Base-by-base conservation (phyloP, 1,140 invertebrate species). In the Gonatopus flavifemur region DNA sequence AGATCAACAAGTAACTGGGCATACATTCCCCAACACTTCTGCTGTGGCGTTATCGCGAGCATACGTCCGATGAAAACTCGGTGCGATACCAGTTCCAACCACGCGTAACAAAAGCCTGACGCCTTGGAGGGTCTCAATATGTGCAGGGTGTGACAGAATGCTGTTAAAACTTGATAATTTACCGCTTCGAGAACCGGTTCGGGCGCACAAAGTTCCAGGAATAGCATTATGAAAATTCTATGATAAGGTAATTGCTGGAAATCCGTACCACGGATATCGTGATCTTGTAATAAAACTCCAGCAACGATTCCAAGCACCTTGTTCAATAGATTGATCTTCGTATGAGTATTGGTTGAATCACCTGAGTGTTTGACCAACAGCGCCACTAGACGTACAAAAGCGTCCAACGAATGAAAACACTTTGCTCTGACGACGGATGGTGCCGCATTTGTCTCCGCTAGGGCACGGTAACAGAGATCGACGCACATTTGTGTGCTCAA, bases 231-330 rank as follows among this genome's bases (percentile, higher is more conserved):
- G 45, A 99, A 93, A 49, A 99, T 93, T 19, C 98, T 82, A 67
- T 98, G 96, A 78, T 98, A 99, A 0, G 97, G 94, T 44, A 99
- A 79, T 72, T 98, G 95, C 64, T 98, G 94, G 78, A 99, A 99
- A 40, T 96, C 93, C 0, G 83, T 82, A 76, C 88, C 76, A 57
- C 88, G 80, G 78, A 88, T 85, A 51, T 98, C 96, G 61, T 99
- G 96, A 71, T 99, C 97, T 75, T 95, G 92, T 2, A 98, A 79
- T 30, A 98, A 77, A 18, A 96, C 94, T 1, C 94, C 94, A 12
- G 95, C 91, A 2, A 99, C 90, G 57, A 99, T 96, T 12, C 94
- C 94, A 43, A 99, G 77, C 41, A 93, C 93, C 81, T 98, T 98
- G 68, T 98, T 98, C 1, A 99, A 77, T 8, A 99, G 78, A 77